Conservation (phyloP, 2,113 vertebrate species). For the Pongo abelii region DNA sequence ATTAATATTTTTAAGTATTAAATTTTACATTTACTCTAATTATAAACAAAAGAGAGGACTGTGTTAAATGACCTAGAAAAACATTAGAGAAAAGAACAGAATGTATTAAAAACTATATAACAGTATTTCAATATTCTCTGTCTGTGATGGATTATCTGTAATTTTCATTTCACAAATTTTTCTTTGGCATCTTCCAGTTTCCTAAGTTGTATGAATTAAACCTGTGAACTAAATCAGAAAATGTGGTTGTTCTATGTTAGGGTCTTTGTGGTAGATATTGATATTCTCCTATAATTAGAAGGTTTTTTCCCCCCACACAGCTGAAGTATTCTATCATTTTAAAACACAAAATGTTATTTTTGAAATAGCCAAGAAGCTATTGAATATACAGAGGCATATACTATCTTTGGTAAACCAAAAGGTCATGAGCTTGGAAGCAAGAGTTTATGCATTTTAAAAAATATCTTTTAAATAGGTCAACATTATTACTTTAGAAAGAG, state of each 20-base stretch:
- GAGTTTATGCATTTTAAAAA: slow-evolving; percentile 31
- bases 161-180: slow-evolving; percentile 22
- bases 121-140: background rate
- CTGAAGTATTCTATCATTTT: slow-evolving; percentile 26
- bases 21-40: background rate
- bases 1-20: slow-evolving; percentile 4
- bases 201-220: background rate
- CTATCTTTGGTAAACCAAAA: slow-evolving; percentile 25
- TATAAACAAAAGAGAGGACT: background rate
- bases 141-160: background rate
- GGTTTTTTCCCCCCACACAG: background rate
- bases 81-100: background rate
- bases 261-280: background rate
- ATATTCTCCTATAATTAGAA: slow-evolving; percentile 6
- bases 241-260: background rate
- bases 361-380: slow-evolving; percentile 27
- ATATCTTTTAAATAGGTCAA: background rate
- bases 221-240: slow-evolving; percentile 6
- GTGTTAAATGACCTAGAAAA: background rate
- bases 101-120: background rate
- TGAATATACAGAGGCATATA: background rate
- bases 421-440: slow-evolving; percentile 7
- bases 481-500: slow-evolving; percentile 12
- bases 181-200: slow-evolving; percentile 19
- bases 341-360: slow-evolving; percentile 43